phyloP scores from a whole-genome alignment of 2,113 vertebrate species.

The Callopanchax toddi region DNA sequence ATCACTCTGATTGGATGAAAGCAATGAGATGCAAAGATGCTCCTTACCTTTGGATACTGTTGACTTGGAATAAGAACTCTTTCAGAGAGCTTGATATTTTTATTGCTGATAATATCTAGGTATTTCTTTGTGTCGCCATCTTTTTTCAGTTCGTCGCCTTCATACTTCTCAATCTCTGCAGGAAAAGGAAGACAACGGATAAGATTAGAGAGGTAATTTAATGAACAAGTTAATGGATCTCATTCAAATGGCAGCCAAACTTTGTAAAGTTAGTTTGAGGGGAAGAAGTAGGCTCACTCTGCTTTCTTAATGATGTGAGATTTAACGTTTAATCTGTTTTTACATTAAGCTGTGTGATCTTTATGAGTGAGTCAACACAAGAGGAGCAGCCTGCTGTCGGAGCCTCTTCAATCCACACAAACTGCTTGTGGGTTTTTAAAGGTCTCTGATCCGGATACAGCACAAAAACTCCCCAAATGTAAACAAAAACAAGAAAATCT shows the following conservation, averaged over 20 bases:
- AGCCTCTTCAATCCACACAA: constrained; percentile 30
- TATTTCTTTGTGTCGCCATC: constrained; percentile 97
- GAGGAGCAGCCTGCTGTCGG: constrained; percentile 21
- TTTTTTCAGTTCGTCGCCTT: constrained; percentile 89
- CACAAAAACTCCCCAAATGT: constrained; percentile 5
- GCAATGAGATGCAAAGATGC: background rate
- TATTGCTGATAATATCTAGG: constrained; percentile 99
- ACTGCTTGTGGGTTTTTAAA: constrained; percentile 32
- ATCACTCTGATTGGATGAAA: background rate
- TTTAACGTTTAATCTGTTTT: constrained; percentile 38
- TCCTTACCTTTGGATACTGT: constrained; percentile 97
- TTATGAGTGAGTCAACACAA: constrained; percentile 58
- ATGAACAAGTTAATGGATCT: no score
- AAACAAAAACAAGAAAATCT: no score
- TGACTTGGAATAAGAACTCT: constrained; percentile 96
- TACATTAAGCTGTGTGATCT: constrained; percentile 39
- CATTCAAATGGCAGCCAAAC: constrained; percentile 10
- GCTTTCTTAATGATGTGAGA: constrained; percentile 44
- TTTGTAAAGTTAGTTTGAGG: constrained; percentile 9
- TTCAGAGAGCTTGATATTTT: constrained; percentile 98
- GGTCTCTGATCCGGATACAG: constrained; percentile 22
- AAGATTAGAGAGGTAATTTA: constrained; percentile 19
- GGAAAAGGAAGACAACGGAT: constrained; percentile 18
- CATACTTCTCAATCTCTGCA: constrained; percentile 96
- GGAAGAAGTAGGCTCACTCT: constrained; percentile 35